phyloP scores from a whole-genome alignment of 2,113 vertebrate genomes.

The Stercorarius parasiticus region DNA sequence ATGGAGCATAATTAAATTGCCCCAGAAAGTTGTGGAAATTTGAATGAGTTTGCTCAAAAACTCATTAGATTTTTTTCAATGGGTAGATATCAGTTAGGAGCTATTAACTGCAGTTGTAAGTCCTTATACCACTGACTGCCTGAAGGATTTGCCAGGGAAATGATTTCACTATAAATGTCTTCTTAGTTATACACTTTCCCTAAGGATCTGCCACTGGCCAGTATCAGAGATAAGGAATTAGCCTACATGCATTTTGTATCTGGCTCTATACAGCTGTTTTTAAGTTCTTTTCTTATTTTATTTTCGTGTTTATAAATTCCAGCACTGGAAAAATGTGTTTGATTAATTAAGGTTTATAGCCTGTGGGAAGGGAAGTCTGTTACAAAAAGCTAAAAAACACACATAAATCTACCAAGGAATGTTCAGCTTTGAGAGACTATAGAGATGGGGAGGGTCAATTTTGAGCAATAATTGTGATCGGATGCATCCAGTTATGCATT shows the following conservation, averaged over 20 bases:
- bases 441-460: neutral
- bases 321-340: neutral
- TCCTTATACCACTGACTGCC: neutral
- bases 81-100: neutral
- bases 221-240: neutral
- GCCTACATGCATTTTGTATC: neutral
- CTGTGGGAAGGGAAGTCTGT: neutral
- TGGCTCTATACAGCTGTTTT: neutral
- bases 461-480: neutral
- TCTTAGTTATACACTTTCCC: neutral
- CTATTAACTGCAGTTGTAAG: neutral
- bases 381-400: neutral
- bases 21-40: neutral
- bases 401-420: neutral
- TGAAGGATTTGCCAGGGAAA: neutral
- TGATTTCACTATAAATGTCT: neutral
- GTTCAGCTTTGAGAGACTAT: neutral
- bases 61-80: neutral
- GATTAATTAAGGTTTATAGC: slow-evolving; percentile 11
- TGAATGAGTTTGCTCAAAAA: neutral
- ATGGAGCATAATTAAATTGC: neutral
- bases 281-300: neutral
- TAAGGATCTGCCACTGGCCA: neutral
- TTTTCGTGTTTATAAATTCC: neutral
- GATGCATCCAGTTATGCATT: neutral